phyloP scores from a whole-genome alignment of 2,113 vertebrate species.

The Alouatta palliata region DNA sequence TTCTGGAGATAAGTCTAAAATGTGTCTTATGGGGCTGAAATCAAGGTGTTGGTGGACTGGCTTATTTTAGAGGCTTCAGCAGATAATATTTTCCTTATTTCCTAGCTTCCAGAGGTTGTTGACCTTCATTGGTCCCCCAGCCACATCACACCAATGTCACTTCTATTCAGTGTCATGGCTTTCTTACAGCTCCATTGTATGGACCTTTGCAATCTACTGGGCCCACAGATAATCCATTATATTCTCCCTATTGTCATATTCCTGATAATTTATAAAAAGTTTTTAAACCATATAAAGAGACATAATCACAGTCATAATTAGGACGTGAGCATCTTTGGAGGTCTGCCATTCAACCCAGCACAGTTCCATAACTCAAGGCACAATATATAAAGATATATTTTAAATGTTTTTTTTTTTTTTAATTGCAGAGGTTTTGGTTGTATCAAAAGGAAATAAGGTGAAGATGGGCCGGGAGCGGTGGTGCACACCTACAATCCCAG shows the following conservation, averaged over 20 bases:
- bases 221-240: background rate
- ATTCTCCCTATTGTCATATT: background rate
- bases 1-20: background rate
- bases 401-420: background rate
- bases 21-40: background rate
- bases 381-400: background rate
- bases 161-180: background rate
- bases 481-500: too few relatives aligned
- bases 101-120: background rate
- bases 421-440: background rate
- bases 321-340: background rate
- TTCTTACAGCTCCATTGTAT: too few relatives aligned
- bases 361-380: background rate
- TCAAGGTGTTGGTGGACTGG: background rate
- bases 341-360: rapidly evolving
- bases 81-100: background rate
- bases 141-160: background rate
- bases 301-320: background rate
- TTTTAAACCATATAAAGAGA: background rate
- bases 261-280: background rate
- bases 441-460: background rate
- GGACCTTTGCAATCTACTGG: background rate
- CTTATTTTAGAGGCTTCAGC: too few relatives aligned
- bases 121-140: too few relatives aligned
- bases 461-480: too few relatives aligned